Conservation (phyloP, 2,113 vertebrate species). For the Nymphicus hollandicus region DNA sequence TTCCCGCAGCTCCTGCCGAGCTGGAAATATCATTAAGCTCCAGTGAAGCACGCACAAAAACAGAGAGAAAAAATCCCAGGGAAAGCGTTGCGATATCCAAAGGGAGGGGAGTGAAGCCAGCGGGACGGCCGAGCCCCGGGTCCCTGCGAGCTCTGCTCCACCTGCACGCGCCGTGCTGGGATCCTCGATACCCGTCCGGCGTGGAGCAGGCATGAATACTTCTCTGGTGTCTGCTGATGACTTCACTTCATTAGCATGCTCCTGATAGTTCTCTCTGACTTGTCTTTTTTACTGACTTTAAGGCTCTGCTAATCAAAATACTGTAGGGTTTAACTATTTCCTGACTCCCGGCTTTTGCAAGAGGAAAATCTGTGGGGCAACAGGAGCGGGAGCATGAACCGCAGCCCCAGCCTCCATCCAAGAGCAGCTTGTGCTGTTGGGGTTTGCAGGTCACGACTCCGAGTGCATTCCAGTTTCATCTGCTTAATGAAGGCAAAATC, state of each 20-base stretch:
- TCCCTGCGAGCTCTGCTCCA: neutral
- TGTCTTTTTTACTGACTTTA: slow-evolving; percentile 64
- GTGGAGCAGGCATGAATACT: slow-evolving; percentile 51
- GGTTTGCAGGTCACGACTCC: neutral
- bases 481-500: rapidly evolving
- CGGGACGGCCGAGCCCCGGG: neutral
- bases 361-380: neutral
- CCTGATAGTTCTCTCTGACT: slow-evolving; percentile 61
- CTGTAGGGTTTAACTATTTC: slow-evolving; percentile 66
- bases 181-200: neutral
- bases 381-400: neutral
- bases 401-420: neutral
- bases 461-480: rapidly evolving
- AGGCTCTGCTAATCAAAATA: slow-evolving; percentile 72
- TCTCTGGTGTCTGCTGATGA: slow-evolving; percentile 60
- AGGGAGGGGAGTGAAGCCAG: neutral
- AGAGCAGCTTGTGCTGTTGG: neutral
- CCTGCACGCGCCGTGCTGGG: slow-evolving; percentile 32
- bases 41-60: neutral
- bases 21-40: slow-evolving; percentile 50
- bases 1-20: slow-evolving; percentile 32
- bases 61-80: neutral
- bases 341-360: neutral
- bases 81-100: slow-evolving; percentile 31
- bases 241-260: slow-evolving; percentile 72